Conservation (phyloP, 2,113 vertebrate species). For the Hemiscyllium ocellatum region DNA sequence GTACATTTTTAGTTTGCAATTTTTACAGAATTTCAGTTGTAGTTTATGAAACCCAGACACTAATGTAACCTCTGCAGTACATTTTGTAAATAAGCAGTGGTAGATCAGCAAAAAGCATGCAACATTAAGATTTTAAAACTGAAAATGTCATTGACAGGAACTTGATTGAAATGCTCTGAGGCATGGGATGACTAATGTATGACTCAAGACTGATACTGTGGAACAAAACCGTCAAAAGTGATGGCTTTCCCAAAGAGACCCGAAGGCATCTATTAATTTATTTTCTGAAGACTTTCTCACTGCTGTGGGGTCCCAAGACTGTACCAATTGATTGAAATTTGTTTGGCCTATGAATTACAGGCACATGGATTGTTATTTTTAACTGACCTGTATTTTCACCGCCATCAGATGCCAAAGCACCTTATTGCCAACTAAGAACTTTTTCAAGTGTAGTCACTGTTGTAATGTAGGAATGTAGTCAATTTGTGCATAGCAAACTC, state of each 20-base stretch:
- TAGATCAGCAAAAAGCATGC: not conserved
- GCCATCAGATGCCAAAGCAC: too few relatives aligned
- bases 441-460: too few relatives aligned
- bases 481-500: too few relatives aligned
- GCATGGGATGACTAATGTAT: not conserved
- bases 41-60: not conserved
- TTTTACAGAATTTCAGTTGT: not conserved
- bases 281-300: not conserved
- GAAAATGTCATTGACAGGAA: not conserved
- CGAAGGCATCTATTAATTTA: not conserved
- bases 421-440: too few relatives aligned
- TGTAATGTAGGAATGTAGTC: too few relatives aligned
- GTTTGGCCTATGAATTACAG: not conserved
- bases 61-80: not conserved
- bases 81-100: not conserved
- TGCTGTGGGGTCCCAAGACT: not conserved
- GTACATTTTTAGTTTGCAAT: not conserved
- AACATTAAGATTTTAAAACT: not conserved
- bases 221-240: not conserved
- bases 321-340: not conserved
- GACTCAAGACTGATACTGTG: not conserved
- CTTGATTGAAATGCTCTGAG: not conserved
- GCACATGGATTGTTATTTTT: not conserved
- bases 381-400: too few relatives aligned
- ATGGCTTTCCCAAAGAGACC: not conserved